Percentiles rank a stretch among this genome's conserved stretches.
These are phyloP conservation scores for Cyrtodaria siliqua DNA, from an alignment of 2,888 invertebrate genomes.

Conservation along the genomic window DNA sequence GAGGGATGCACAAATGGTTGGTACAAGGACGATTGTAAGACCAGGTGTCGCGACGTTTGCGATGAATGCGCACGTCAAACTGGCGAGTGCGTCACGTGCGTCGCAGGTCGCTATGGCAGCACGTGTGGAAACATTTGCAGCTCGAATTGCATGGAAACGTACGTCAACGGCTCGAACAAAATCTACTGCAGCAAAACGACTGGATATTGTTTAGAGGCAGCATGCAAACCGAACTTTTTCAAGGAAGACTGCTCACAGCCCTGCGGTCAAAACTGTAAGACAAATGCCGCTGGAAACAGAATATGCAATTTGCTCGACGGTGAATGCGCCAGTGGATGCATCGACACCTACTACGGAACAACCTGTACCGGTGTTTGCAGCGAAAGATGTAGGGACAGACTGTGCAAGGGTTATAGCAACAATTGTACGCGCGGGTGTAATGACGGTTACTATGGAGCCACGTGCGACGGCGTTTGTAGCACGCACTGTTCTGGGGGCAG, in stretches of 20 bases:
- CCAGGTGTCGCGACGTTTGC: constrained; percentile 22
- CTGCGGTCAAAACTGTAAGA: constrained; percentile 35
- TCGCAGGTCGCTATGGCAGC: constrained; percentile 33
- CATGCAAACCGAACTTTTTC: constrained; percentile 44
- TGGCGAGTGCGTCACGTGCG: constrained; percentile 41
- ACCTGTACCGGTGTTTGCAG: constrained; percentile 39
- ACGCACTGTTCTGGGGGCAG: constrained; percentile 29
- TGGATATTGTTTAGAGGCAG: constrained; percentile 26
- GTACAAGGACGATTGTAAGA: constrained; percentile 25
- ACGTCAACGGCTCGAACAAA: neutral
- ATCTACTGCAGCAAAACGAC: constrained; percentile 38
- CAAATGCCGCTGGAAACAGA: constrained; percentile 14
- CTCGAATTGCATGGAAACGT: constrained; percentile 28
- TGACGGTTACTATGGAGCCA: constrained; percentile 42
- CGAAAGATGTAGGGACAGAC: constrained; percentile 29
- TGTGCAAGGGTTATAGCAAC: constrained; percentile 33
- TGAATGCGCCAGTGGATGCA: constrained; percentile 31
- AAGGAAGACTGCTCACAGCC: constrained; percentile 22
- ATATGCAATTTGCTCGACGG: constrained; percentile 32
- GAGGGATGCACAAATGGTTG: constrained; percentile 45
- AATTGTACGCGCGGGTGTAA: constrained; percentile 35
- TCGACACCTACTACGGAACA: constrained; percentile 37
- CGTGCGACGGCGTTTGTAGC: constrained; percentile 38
- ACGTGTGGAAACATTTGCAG: constrained; percentile 37
- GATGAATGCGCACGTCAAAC: constrained; percentile 26